These are phyloP conservation scores for Coryphaenoides rupestris DNA, from an alignment of 2,113 vertebrate genomes.

Conservation along the genomic window DNA sequence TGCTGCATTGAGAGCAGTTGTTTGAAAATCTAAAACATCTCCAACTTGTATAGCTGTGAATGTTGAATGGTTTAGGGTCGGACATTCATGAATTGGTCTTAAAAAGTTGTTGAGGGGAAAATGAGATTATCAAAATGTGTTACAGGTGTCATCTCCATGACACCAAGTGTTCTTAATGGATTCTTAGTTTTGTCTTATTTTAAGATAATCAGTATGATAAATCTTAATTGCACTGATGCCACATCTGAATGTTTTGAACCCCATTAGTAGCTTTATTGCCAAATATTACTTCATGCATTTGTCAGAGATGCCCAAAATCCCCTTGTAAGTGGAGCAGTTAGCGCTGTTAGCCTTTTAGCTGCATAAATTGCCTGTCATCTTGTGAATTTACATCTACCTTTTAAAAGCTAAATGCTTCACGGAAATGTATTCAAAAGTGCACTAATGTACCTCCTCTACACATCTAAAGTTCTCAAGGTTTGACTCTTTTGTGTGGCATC, in stretches of 20 bases:
- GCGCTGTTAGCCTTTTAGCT: conserved; percentile 16
- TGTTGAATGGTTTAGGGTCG: conserved; percentile 3
- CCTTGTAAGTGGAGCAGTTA: conserved; percentile 8
- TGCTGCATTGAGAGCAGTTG: too few species aligned
- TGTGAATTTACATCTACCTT: conserved; percentile 12
- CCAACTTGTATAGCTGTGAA: too few species aligned
- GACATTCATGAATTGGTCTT: neutral
- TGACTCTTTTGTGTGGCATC: neutral
- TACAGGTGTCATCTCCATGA: neutral
- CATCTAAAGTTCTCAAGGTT: neutral
- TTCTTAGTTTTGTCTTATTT: neutral
- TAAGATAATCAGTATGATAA: neutral
- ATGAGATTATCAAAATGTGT: neutral
- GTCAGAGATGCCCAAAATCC: conserved; percentile 28
- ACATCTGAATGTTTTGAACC: conserved; percentile 35
- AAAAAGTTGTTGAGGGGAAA: neutral
- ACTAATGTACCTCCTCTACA: conserved; percentile 24
- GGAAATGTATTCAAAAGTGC: conserved; percentile 5
- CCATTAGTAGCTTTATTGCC: conserved; percentile 41
- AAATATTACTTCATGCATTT: conserved; percentile 35
- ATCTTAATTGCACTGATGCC: conserved; percentile 11
- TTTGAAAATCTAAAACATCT: too few species aligned
- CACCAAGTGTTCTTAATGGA: neutral
- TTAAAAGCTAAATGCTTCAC: neutral
- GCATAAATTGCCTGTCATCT: conserved; percentile 12